Evolutionary conservation across 2,113 vertebrate genomes (phyloP).

Genomic region (Gavia stellata): DNA sequence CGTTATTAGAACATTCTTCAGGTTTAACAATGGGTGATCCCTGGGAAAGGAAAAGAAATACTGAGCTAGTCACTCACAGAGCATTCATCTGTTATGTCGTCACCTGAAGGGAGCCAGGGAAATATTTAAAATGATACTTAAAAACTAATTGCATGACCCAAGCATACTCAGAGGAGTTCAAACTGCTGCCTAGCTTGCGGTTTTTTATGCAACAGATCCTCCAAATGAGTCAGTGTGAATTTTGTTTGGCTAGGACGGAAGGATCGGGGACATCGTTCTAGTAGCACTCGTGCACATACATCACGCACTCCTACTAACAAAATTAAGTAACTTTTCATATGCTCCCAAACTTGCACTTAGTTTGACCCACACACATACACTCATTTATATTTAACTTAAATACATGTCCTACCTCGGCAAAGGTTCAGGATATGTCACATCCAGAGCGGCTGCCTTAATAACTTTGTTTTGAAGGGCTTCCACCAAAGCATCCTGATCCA

Average conservation of each 20-base stretch:
- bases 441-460: slow-evolving; percentile 77
- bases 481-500: slow-evolving; percentile 82
- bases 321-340: neutral
- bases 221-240: neutral
- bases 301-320: neutral
- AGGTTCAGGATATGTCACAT: slow-evolving; percentile 82
- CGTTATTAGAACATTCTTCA: slow-evolving; percentile 66
- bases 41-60: slow-evolving; percentile 20
- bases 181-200: neutral
- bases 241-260: neutral
- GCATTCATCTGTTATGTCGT: neutral
- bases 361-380: neutral
- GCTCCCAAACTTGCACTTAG: neutral
- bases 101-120: neutral
- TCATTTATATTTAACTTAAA: neutral
- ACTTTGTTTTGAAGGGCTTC: slow-evolving; percentile 72
- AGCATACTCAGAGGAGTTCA: neutral
- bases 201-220: neutral
- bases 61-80: neutral
- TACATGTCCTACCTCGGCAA: slow-evolving; percentile 72
- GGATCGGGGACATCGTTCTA: neutral
- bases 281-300: neutral
- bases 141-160: neutral
- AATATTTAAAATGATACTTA: neutral
- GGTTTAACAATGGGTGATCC: slow-evolving; percentile 64